Evolutionary conservation across 1,140 invertebrate species (phyloP), one percentile per base, ranked within the genome.

Genomic region (Andrena cerasifolii): DNA sequence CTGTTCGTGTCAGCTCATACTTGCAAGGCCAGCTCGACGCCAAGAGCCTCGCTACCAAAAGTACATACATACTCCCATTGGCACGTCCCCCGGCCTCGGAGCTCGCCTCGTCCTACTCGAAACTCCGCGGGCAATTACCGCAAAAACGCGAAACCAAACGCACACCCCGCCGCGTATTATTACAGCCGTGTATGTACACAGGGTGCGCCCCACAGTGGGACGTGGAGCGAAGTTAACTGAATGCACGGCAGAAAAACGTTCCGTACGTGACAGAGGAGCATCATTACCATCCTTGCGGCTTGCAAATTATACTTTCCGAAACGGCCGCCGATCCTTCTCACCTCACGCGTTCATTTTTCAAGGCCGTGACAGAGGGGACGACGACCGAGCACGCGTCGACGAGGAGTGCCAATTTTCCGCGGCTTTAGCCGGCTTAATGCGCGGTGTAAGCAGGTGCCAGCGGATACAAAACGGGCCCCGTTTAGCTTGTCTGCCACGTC

Each of bases 401-500:
- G 40, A 49, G 14, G 43, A 36, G 58, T 75, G 63, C 67, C 62
- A 75, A 87, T 85, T 83, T 83, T 78, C 76, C 58, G 70, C 58
- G 65, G 56, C 61, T 81, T 53, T 45, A 56, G 26, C 58, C 63
- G 26, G 53, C 24, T 73, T 75, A 66, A 83, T 70, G 62, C 79
- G 47, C 24, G 10, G 73, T 78, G 40, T 49, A 40, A 76, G 79
- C 86, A 88, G 80, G 83, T 88, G 85, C 85, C 71, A 75, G 83
- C 73, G 80, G 73, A 76, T 81, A 86, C 61, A 84, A 88, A 86
- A 83, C 80, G 73, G 82, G 78, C 73, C 62, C 59, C 79, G 70
- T 80, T 88, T 80, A 80, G 80, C 81, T 68, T 79, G 83, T 84
- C 78, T 61, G 77, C 71, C 85, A 77, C 82, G 82, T 86, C 74